phyloP scores from a whole-genome alignment of 2,797 vertebrate species.

The Pampus argenteus region DNA sequence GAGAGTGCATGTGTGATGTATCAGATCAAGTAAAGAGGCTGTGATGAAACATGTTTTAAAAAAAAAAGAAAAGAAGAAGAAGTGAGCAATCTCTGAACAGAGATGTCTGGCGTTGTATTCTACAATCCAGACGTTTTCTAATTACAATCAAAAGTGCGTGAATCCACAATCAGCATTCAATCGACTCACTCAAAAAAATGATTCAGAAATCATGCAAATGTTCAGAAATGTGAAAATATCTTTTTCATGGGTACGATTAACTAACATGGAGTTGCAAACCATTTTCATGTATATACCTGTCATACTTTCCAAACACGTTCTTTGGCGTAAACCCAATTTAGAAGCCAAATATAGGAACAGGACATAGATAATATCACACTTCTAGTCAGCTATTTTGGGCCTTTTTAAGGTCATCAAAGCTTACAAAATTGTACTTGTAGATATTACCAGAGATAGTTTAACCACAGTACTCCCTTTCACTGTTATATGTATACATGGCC shows the following conservation, averaged over 20 bases:
- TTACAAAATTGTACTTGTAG: slow-evolving; percentile 78
- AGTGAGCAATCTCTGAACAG: slow-evolving; percentile 37
- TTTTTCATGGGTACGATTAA: slow-evolving; percentile 62
- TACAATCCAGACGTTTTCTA: slow-evolving; percentile 28
- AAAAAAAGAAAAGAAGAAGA: slow-evolving; percentile 9
- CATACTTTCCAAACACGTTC: slow-evolving; percentile 48
- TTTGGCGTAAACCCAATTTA: slow-evolving; percentile 42
- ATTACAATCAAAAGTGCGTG: slow-evolving; percentile 65
- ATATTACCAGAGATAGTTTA: slow-evolving; percentile 49
- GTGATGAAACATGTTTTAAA: slow-evolving; percentile 34
- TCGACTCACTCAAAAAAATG: slow-evolving; percentile 39
- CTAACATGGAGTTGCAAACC: slow-evolving; percentile 52
- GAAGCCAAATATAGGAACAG: slow-evolving; percentile 64
- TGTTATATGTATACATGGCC: slow-evolving; percentile 39
- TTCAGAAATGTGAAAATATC: slow-evolving; percentile 74
- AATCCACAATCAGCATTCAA: slow-evolving; percentile 60
- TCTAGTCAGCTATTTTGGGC: slow-evolving; percentile 45
- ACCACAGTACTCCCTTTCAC: slow-evolving; percentile 50
- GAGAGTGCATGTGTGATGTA: slow-evolving; percentile 1
- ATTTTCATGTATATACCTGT: slow-evolving; percentile 54
- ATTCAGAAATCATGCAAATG: slow-evolving; percentile 25
- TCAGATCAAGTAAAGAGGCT: slow-evolving; percentile 27
- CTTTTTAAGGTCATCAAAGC: slow-evolving; percentile 57
- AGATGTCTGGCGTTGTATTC: slow-evolving; percentile 12
- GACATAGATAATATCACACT: slow-evolving; percentile 45